A percentile compares a stretch with the other conserved stretches of the same genome.
These are phyloP conservation scores for Caerostris extrusa DNA, from an alignment of 1,140 invertebrate species.

Conservation along the genomic window DNA sequence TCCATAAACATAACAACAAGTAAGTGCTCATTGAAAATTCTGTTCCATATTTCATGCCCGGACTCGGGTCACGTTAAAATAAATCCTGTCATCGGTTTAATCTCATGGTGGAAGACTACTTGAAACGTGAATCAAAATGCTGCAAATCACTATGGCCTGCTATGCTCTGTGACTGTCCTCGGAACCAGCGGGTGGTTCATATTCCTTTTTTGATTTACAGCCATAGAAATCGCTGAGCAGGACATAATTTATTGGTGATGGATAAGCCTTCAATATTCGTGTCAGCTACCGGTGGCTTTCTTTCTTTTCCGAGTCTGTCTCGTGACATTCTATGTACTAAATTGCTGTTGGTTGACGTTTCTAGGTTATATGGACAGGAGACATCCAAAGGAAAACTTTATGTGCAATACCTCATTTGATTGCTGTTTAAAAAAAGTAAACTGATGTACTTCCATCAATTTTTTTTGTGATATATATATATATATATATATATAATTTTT, in stretches of 20 bases:
- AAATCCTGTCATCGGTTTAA: constrained; percentile 49
- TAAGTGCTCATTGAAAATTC: constrained; percentile 51
- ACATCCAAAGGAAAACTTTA: too few relatives aligned
- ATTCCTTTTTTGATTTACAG: constrained; percentile 5
- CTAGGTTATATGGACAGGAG: too few relatives aligned
- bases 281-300: background rate
- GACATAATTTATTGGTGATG: constrained; percentile 3
- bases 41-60: constrained; percentile 51
- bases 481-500: too few relatives aligned
- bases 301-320: background rate
- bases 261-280: constrained; percentile 1
- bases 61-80: constrained; percentile 28
- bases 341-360: too few relatives aligned
- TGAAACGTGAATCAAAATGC: background rate
- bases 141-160: background rate
- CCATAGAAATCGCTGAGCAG: background rate
- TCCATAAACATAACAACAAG: constrained; percentile 12
- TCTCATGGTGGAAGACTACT: background rate
- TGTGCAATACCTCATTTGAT: too few relatives aligned
- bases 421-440: too few relatives aligned
- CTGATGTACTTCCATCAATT: too few relatives aligned
- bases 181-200: background rate
- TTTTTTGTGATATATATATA: too few relatives aligned
- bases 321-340: background rate
- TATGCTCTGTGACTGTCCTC: background rate